phyloP scores from a whole-genome alignment of 2,888 invertebrate species.

The Drosophila rubida region DNA sequence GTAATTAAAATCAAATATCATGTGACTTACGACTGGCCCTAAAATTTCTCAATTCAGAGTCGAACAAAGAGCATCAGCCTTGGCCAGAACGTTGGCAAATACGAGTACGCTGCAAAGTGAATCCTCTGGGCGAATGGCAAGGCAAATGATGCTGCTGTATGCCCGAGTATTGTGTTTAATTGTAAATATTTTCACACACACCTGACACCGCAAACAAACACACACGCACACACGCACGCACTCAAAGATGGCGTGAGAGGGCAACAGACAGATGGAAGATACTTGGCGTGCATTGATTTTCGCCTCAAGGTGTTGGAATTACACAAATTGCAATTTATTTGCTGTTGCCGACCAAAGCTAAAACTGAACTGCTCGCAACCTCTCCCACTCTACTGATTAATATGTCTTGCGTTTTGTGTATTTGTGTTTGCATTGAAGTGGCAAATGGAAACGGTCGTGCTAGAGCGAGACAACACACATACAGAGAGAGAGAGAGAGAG shows the following conservation, averaged over 20 bases:
- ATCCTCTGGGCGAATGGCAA: conserved; percentile 8
- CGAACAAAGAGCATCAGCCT: conserved; percentile 17
- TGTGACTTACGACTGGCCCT: conserved; percentile 35
- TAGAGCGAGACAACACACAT: not conserved
- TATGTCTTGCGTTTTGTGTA: conserved; percentile 57
- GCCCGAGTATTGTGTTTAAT: conserved; percentile 66
- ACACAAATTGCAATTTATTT: conserved; percentile 80
- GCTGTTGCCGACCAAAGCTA: conserved; percentile 68
- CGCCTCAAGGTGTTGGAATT: conserved; percentile 77
- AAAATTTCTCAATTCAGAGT: conserved; percentile 31
- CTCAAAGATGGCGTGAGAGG: not conserved
- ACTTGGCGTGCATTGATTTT: conserved; percentile 63
- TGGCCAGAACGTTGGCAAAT: conserved; percentile 30
- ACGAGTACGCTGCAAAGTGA: conserved; percentile 18
- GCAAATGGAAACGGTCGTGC: conserved; percentile 21
- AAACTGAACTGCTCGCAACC: conserved; percentile 44
- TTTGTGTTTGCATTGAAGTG: conserved; percentile 69
- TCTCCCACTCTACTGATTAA: conserved; percentile 56
- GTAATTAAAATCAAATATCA: conserved; percentile 72
- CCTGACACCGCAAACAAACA: conserved; percentile 60
- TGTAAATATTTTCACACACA: conserved; percentile 77
- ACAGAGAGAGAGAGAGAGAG: not conserved
- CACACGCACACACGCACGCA: too few relatives aligned
- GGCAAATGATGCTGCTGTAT: conserved; percentile 6
- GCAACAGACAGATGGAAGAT: conserved; percentile 13